Conservation (phyloP, 2,113 vertebrate genomes). For the Muscicapa adusta region DNA sequence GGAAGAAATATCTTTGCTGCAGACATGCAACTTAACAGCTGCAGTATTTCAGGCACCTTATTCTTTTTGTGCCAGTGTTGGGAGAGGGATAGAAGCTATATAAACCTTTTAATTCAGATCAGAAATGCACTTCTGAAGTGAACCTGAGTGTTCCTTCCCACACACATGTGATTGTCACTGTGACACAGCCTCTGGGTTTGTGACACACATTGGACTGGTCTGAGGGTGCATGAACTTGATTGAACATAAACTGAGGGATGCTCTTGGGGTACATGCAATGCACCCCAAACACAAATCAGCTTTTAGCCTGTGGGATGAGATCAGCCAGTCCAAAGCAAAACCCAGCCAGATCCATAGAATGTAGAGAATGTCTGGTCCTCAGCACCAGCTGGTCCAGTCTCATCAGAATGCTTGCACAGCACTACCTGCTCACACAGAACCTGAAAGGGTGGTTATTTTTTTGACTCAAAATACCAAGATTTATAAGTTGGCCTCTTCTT, state of each 20-base stretch:
- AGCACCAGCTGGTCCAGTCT: background rate
- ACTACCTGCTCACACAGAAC: background rate
- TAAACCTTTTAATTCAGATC: background rate
- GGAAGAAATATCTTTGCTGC: background rate
- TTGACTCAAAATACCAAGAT: background rate
- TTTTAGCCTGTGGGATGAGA: background rate
- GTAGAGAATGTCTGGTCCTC: background rate
- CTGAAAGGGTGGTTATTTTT: background rate
- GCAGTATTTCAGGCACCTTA: background rate
- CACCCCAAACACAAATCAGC: background rate
- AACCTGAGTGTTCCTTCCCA: too few relatives aligned
- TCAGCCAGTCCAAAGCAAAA: background rate
- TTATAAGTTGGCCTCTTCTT: background rate
- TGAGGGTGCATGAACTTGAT: background rate
- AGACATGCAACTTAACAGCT: background rate
- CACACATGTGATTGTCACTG: rapidly evolving
- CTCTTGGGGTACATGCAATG: too few relatives aligned
- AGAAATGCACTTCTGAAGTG: background rate
- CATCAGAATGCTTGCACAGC: rapidly evolving
- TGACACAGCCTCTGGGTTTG: rapidly evolving
- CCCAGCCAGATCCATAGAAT: background rate
- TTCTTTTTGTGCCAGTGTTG: background rate
- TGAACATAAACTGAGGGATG: background rate
- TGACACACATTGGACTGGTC: rapidly evolving
- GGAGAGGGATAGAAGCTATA: background rate